Evolutionary conservation across 2,113 vertebrate genomes (phyloP), one percentile per base, ranked within the genome.

Genomic region (Hippocampus guttulatus): DNA sequence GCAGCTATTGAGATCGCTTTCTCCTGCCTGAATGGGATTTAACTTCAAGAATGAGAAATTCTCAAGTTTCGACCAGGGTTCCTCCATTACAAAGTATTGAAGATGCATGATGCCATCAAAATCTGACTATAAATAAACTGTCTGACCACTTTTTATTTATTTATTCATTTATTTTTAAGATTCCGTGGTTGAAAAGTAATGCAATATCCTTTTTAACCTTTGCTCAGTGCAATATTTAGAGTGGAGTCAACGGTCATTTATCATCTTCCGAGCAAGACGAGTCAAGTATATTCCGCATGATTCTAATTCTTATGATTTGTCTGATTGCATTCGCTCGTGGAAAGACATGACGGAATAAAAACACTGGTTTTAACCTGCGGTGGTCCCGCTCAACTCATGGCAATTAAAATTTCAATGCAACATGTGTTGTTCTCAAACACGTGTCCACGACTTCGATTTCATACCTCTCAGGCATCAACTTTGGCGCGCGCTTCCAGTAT

Each of bases 211-310:
- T 70, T 81, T 75, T 79, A 77, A 83, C 78, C 74, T 76, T 77
- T 74, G 80, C 84, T 85, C 58, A 76, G 63, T 68, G 47, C 79
- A 76, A 81, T 75, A 82, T 85, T 87, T 81, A 85, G 66, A 77
- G 64, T 12, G 7, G 69, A 66, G 77, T 75, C 77, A 86, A 77
- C 79, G 79, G 77, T 78, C 82, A 79, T 78, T 82, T 87, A 78
- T 82, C 79, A 75, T 61, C 62, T 74, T 69, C 71, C 23, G 21
- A 25, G 25, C 72, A 69, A 63, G 81, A 75, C 68, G 41, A 67
- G 10, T 23, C n/a, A 11, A 25, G 14, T 15, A 47, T 47, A 15
- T 15, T 15, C 0, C 3, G 12, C 14, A 47, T 47, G 45, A 15
- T 47, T 47, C 5, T 21, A 4, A 8, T 25, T 57, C 3, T 11